Evolutionary conservation across 1,140 invertebrate genomes (phyloP), one percentile per base, ranked within the genome.

Genomic region (Aphelenchoides besseyi): DNA sequence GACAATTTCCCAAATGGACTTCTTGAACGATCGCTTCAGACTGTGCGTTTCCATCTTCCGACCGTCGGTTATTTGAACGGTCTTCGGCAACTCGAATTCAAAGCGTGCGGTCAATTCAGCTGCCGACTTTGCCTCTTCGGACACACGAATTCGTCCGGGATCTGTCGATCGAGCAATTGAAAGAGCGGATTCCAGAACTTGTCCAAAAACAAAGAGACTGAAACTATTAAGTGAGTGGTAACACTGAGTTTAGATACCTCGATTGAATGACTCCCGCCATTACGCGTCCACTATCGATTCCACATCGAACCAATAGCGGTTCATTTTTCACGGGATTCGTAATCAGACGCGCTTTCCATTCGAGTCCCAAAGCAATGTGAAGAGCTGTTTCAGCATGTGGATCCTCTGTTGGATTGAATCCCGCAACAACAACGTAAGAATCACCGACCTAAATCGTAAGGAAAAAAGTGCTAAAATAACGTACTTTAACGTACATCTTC

Each of bases 381-480:
- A 91, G 93, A 78, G 97, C 96, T 83, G 92, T 94, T 77, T 90
- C 89, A 23, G 94, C 93, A 84, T 98, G 95, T 54, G 90, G 90
- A 70, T 89, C 89, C 85, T 93, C 94, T 16, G 90, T 90, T 82
- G 97, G 94, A 0, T 95, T 95, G 62, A 97, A 87, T 28, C 95
- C 95, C 76, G 93, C 95, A 1, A 97, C 94, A 1, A 12, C 23
- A 30, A 69, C n/a, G 64, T 69, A 69, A 18, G 66, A 26, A 18
- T 69, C 67, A 16, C 68, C 68, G 3, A 71, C 26, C 68, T 68
- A 70, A 69, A 70, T 12, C 8, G 57, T 59, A 66, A 5, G 5
- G 62, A 29, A 23, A 59, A 59, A 16, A 66, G 28, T 2, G 18
- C 5, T 3, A 2, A 29, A 69, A 29, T 26, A 29, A 0, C 12